Percentiles rank a stretch among this genome's conserved stretches.
phyloP scores from a whole-genome alignment of 2,113 vertebrate genomes.

The Dicaeum eximium region DNA sequence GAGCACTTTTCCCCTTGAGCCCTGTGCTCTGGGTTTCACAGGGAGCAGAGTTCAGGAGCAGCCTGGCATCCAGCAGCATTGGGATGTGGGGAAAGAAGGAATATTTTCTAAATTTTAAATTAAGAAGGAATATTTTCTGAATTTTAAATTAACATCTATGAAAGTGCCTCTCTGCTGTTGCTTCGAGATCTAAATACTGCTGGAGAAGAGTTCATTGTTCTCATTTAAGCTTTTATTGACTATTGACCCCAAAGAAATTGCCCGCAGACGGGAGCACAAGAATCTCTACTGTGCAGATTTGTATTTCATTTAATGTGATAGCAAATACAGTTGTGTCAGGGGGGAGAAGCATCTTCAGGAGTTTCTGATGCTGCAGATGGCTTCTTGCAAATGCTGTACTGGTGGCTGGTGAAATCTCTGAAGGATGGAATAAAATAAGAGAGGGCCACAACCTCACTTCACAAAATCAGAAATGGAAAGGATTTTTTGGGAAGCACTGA shows the following conservation, averaged over 20 bases:
- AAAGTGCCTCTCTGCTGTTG: neutral
- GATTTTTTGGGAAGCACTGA: neutral
- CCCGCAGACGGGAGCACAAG: neutral
- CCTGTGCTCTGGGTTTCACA: neutral
- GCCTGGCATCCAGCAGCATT: neutral
- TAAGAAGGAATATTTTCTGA: neutral
- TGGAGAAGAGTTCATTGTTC: neutral
- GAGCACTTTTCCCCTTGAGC: neutral
- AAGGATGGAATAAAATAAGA: neutral
- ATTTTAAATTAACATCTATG: neutral
- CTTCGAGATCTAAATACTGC: neutral
- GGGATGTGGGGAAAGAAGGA: neutral
- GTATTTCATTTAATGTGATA: neutral
- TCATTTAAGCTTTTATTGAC: constrained; percentile 12
- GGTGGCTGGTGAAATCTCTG: neutral
- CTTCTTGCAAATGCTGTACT: neutral
- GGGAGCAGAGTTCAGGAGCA: neutral
- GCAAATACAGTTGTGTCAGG: neutral
- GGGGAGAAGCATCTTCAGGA: neutral
- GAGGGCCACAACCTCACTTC: constrained; percentile 13
- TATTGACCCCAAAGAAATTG: neutral
- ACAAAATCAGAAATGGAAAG: neutral
- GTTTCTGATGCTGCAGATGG: neutral
- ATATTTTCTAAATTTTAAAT: neutral
- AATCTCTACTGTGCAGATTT: neutral